A percentile compares a stretch with the other conserved stretches of the same genome.
These are phyloP conservation scores for Lepidonotus clava DNA, from an alignment of 2,888 invertebrate species.

Conservation along the genomic window DNA sequence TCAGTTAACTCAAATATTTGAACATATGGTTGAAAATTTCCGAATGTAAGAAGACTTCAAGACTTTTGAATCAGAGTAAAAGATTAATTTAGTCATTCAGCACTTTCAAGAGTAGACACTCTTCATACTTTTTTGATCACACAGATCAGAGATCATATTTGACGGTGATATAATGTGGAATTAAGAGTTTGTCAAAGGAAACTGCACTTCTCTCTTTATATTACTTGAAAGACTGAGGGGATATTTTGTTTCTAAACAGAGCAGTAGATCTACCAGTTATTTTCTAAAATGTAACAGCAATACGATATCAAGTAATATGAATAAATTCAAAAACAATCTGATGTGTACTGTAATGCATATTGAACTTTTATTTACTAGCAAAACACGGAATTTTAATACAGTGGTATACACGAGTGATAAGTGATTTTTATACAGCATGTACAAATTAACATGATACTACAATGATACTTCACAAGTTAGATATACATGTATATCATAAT, in stretches of 20 bases:
- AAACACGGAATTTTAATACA: slow-evolving; percentile 60
- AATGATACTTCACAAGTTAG: slow-evolving; percentile 54
- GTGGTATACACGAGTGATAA: slow-evolving; percentile 57
- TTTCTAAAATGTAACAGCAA: neutral
- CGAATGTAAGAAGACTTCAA: no score
- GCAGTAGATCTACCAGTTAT: no score
- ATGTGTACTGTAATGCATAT: slow-evolving; percentile 39
- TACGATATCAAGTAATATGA: neutral
- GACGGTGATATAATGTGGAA: no score
- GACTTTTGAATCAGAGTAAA: no score
- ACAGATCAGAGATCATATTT: no score
- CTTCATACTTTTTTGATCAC: no score
- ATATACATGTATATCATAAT: slow-evolving; percentile 52
- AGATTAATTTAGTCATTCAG: no score
- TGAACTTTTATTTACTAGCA: slow-evolving; percentile 60
- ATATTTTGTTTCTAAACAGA: no score
- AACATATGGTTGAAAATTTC: no score
- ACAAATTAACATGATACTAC: slow-evolving; percentile 60
- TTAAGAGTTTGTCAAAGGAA: no score
- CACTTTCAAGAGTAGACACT: no score
- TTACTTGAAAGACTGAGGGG: neutral
- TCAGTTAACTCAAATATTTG: no score
- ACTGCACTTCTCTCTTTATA: neutral
- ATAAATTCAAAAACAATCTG: neutral
- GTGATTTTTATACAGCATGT: slow-evolving; percentile 60